Evolutionary conservation across 2,888 invertebrate species (phyloP).

Genomic region (Hydriomena furcata): DNA sequence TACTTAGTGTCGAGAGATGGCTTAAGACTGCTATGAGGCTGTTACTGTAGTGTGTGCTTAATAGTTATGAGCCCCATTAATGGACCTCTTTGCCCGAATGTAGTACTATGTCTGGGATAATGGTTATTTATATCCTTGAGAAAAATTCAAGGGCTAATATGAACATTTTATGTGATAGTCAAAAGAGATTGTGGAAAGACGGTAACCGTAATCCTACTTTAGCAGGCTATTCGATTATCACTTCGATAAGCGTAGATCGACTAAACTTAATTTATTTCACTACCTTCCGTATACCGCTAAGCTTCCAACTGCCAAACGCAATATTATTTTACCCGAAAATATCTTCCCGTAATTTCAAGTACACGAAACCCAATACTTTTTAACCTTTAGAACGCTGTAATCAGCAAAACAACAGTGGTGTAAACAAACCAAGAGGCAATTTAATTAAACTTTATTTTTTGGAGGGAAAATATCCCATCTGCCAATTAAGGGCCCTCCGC

Average conservation of each 20-base stretch:
- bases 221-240: not conserved
- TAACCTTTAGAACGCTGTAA: slow-evolving; percentile 1
- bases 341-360: too few relatives aligned
- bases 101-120: not conserved
- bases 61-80: slow-evolving; percentile 11
- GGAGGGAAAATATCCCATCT: slow-evolving; percentile 30
- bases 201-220: too few relatives aligned
- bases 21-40: slow-evolving; percentile 7
- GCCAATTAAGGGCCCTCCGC: slow-evolving; percentile 28
- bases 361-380: slow-evolving; percentile 5
- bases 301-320: too few relatives aligned
- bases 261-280: not conserved
- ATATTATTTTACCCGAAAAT: too few relatives aligned
- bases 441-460: too few relatives aligned
- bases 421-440: slow-evolving; percentile 18
- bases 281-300: too few relatives aligned
- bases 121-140: slow-evolving; percentile 3
- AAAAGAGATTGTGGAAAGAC: not conserved
- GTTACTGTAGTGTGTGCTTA: slow-evolving; percentile 18
- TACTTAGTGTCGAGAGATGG: slow-evolving; percentile 23
- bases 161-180: not conserved
- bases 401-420: slow-evolving; percentile 20
- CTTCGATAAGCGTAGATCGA: not conserved
- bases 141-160: not conserved
- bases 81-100: slow-evolving; percentile 1